Conservation (phyloP, 2,113 vertebrate species). For the Pteronura brasiliensis region DNA sequence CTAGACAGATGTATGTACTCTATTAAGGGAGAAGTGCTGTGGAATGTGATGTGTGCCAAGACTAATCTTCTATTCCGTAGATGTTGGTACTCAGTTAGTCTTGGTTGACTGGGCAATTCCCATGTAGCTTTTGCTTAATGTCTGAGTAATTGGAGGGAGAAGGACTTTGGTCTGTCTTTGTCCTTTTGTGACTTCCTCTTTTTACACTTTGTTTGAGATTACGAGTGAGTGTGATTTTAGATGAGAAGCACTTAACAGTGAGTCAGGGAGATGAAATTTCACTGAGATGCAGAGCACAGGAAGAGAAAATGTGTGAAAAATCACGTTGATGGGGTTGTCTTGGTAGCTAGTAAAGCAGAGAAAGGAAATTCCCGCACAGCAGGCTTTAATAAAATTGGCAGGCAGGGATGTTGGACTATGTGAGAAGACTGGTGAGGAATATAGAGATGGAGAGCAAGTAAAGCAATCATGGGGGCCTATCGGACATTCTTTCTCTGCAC, state of each 20-base stretch:
- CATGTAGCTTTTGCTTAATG: conserved; percentile 49
- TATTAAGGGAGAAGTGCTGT: neutral
- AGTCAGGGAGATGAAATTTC: conserved; percentile 69
- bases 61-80: conserved; percentile 33
- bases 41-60: neutral
- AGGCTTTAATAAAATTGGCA: conserved; percentile 59
- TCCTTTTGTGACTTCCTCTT: conserved; percentile 61
- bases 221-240: conserved; percentile 63
- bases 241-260: conserved; percentile 69
- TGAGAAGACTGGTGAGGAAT: conserved; percentile 30
- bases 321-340: conserved; percentile 72
- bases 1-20: neutral
- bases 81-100: neutral
- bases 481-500: neutral
- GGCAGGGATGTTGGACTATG: conserved; percentile 22
- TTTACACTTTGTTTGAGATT: conserved; percentile 69
- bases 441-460: neutral
- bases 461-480: neutral
- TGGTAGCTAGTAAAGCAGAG: conserved; percentile 69
- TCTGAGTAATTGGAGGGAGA: conserved; percentile 49
- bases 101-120: conserved; percentile 50
- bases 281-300: conserved; percentile 66
- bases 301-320: conserved; percentile 77
- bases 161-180: conserved; percentile 48
- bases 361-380: conserved; percentile 75